Base-by-base conservation (phyloP, 2,113 vertebrate genomes). In the Chascanopsetta lugubris region DNA sequence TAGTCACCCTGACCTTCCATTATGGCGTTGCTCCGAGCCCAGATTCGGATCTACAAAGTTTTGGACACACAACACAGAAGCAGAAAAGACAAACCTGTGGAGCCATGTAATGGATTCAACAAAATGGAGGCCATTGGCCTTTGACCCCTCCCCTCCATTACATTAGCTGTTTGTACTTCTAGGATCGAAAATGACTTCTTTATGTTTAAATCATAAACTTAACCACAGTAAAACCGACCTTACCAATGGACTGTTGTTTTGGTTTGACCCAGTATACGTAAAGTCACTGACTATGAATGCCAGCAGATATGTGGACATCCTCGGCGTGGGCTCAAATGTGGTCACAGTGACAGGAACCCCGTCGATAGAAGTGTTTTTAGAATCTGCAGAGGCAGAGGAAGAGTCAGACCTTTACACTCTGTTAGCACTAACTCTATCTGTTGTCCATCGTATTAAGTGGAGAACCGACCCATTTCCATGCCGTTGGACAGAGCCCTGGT, bases 231-330 rank as follows among this genome's bases (percentile, higher is more conserved):
- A 0, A 50, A 50, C 1, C 2, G 8, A 26, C 60, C 86, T 74
- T 91, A 98, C 96, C 95, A 24, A 15, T 27, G 87, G 27, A 0
- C 25, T 1, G 0, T 66, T 1, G 0, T 0, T 70, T 25, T 68
- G 61, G 12, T n/a, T 0, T 0, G 0, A 0, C 0, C 55, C 0
- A 69, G 88, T 27, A 0, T 0, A 0, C 0, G 0, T 0, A 36
- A 97, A 99, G 78, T 96, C 85, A 30, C 93, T 91, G 85, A 99
- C 92, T 0, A 99, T 94, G 48, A 95, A 97, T 7, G 95, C 97
- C 87, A 98, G 77, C 47, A 99, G 86, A 77, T 99, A 99, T 0
- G 96, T 95, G 50, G 97, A 99, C 97, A 99, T 99, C 58, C 2
- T 92, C 42, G 82, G 73, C 0, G 96, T 97, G 40, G 90, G 79